Evolutionary conservation across 2,888 invertebrate genomes (phyloP).

Genomic region (Drosophila nr. fundita): DNA sequence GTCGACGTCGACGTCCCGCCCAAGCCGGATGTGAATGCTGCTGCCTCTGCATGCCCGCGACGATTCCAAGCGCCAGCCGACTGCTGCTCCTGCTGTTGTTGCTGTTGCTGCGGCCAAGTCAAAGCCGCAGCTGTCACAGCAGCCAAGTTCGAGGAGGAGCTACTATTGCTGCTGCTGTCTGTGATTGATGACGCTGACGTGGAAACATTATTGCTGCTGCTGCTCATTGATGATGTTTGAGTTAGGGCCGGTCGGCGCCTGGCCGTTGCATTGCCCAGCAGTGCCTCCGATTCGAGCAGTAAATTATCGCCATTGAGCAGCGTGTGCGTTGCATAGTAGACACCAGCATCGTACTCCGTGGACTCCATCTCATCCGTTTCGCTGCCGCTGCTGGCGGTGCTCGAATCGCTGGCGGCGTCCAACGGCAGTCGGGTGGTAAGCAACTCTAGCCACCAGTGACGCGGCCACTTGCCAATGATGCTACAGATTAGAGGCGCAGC

Average conservation of each 20-base stretch:
- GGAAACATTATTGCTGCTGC: constrained; percentile 36
- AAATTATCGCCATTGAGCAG: constrained; percentile 80
- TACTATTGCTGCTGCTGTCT: constrained; percentile 25
- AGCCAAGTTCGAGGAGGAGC: constrained; percentile 21
- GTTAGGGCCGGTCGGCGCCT: constrained; percentile 25
- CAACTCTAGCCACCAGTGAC: constrained; percentile 88
- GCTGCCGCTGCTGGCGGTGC: constrained; percentile 1
- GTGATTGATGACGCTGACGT: constrained; percentile 66
- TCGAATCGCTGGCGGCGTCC: constrained; percentile 55
- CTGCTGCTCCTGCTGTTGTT: constrained; percentile 13
- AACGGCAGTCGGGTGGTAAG: constrained; percentile 47
- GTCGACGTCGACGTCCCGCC: constrained; percentile 36
- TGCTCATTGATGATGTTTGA: constrained; percentile 37
- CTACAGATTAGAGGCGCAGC: constrained; percentile 84
- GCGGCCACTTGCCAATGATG: constrained; percentile 85
- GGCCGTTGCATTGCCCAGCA: constrained; percentile 55
- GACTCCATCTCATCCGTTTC: constrained; percentile 18
- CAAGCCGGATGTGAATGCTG: constrained; percentile 65
- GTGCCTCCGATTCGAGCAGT: constrained; percentile 71
- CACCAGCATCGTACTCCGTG: constrained; percentile 48
- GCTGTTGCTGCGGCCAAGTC: constrained; percentile 55
- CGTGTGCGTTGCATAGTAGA: constrained; percentile 68
- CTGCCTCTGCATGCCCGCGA: constrained; percentile 44
- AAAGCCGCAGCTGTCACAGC: constrained; percentile 62
- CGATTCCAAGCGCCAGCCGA: constrained; percentile 29